Evolutionary conservation across 2,888 invertebrate species (phyloP).

Genomic region (Rhogogaster chlorosoma): DNA sequence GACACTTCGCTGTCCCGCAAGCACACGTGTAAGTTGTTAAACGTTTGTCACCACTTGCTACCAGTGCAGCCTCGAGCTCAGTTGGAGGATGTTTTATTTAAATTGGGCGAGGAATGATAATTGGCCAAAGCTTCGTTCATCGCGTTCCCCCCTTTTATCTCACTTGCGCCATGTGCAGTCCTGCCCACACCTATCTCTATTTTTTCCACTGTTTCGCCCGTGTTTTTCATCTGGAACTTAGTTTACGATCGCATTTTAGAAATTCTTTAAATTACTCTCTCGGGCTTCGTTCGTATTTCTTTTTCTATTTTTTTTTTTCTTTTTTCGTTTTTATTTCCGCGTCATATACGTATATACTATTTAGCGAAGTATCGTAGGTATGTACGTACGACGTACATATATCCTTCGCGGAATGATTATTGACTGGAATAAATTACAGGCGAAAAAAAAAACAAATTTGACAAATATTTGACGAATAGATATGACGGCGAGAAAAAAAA

Average conservation of each 20-base stretch:
- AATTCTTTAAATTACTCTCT: not conserved
- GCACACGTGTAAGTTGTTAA: constrained; percentile 49
- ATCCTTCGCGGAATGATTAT: not conserved
- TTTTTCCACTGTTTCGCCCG: not conserved
- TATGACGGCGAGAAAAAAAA: not conserved
- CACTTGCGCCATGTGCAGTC: not conserved
- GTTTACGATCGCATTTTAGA: constrained; percentile 24
- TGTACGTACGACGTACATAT: too few species aligned
- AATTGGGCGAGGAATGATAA: constrained; percentile 49
- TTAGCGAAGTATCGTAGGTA: too few species aligned
- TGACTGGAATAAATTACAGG: not conserved
- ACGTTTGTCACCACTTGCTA: constrained; percentile 48
- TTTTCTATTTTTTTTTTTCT: not conserved
- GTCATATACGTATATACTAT: not conserved
- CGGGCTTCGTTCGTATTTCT: not conserved
- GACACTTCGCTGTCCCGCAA: not conserved
- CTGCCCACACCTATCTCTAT: not conserved
- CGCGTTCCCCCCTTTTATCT: constrained; percentile 5
- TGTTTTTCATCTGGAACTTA: not conserved
- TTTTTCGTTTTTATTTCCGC: not conserved
- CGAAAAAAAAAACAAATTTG: not conserved
- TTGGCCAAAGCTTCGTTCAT: constrained; percentile 38
- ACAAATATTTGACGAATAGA: constrained; percentile 4
- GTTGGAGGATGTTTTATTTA: constrained; percentile 48
- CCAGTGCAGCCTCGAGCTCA: constrained; percentile 1